Percentiles rank a stretch among this genome's conserved stretches.
Conservation (phyloP, 2,797 vertebrate species). For the Orestias chungarensis region DNA sequence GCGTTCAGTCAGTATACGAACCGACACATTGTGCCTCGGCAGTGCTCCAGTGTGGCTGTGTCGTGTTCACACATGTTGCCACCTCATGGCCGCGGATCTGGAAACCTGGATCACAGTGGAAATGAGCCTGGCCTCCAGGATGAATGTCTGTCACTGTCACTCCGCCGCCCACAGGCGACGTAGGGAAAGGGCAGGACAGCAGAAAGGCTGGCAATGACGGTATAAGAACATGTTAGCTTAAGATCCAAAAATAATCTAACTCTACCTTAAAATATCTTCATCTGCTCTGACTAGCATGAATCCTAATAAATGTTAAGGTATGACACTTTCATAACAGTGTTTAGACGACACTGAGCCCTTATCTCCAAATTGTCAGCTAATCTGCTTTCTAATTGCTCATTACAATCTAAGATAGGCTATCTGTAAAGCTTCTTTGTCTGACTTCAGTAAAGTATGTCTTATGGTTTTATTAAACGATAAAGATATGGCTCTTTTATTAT, state of each 20-base stretch:
- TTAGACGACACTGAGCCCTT: background rate
- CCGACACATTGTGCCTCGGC: constrained; percentile 81
- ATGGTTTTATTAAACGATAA: background rate
- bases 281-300: background rate
- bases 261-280: background rate
- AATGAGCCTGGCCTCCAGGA: constrained; percentile 88
- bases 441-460: background rate
- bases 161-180: constrained; percentile 85
- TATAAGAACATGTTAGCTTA: background rate
- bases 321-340: background rate
- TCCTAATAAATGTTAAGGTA: background rate
- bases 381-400: background rate
- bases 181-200: constrained; percentile 88
- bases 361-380: background rate
- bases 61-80: constrained; percentile 87
- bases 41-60: constrained; percentile 87
- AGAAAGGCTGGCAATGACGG: constrained; percentile 82
- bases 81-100: constrained; percentile 88
- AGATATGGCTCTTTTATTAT: background rate
- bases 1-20: constrained; percentile 48
- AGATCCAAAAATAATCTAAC: background rate
- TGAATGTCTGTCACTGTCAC: constrained; percentile 92
- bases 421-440: background rate
- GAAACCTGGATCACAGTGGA: constrained; percentile 90
- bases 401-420: background rate